Evolutionary conservation across 2,888 invertebrate species (phyloP).

Genomic region (Dorcus hopei): DNA sequence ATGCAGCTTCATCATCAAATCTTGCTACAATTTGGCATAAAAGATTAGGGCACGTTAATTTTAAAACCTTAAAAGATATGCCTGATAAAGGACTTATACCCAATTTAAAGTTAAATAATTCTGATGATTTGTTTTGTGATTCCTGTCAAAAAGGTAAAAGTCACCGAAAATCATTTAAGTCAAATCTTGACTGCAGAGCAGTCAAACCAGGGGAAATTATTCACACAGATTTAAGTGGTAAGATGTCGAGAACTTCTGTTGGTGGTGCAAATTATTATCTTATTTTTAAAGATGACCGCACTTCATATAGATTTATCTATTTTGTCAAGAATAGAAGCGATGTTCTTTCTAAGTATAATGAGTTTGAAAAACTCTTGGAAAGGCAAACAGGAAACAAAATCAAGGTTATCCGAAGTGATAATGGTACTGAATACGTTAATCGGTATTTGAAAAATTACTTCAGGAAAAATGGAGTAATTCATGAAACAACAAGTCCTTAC

Average conservation of each 20-base stretch:
- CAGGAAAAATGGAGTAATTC: conserved; percentile 22
- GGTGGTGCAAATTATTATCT: background rate
- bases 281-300: too few relatives aligned
- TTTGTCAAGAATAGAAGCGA: too few relatives aligned
- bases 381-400: conserved; percentile 9
- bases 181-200: background rate
- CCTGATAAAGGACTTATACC: too few relatives aligned
- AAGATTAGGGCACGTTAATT: too few relatives aligned
- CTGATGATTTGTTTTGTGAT: too few relatives aligned
- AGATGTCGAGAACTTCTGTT: background rate
- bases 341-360: background rate
- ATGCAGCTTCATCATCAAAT: too few relatives aligned
- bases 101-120: too few relatives aligned
- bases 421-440: conserved; percentile 20
- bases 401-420: conserved; percentile 17
- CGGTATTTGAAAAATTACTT: conserved; percentile 16
- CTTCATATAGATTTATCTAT: too few relatives aligned
- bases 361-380: conserved; percentile 2
- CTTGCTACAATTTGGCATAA: too few relatives aligned
- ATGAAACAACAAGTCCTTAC: too few relatives aligned
- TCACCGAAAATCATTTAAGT: background rate
- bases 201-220: conserved; percentile 4
- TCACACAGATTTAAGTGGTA: conserved; percentile 1
- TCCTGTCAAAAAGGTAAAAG: background rate
- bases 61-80: too few relatives aligned